Base-by-base conservation (phyloP, 2,888 invertebrate species). In the Noctua janthe region DNA sequence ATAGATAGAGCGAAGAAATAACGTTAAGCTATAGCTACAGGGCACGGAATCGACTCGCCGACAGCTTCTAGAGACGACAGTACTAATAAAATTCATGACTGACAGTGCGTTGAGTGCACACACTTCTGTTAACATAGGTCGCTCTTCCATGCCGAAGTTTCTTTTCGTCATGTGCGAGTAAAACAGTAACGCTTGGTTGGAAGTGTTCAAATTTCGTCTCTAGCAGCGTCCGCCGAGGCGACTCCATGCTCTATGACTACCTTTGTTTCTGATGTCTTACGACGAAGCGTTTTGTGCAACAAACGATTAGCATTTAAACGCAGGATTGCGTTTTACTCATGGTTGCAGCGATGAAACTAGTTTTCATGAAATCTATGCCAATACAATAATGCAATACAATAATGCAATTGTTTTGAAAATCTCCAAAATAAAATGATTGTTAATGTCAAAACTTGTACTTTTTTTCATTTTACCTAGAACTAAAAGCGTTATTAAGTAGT, bases 381-480 rank as follows among this genome's bases (percentile, higher is more conserved):
- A 35, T 71, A 59, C 29, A 29, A 29, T 29, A 1, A 10, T 62
- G 6, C 6, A 71, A 35, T 71, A 59, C 29, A 1, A 29, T 29
- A 1, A 10, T 62, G 6, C 6, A 56, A 62, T 15, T n/a, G 56
- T 11, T 20, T 39, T 2, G 2, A 17, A 49, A 39, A 51, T 79
- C 0, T 39, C 4, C 10, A 56, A 10, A 79, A 67, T 79, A 67
- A 79, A 72, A 17, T 0, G 17, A 4, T 6, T 71, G 2, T n/a
- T 23, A 54, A 54, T 29, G 29, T 17, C 1, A 64, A 2, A n/a
- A 1, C 8, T 35, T 64, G 64, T 72, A 20, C 20, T 54, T 17
- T 8, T 64, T 72, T 80, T 80, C 8, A 47, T 54, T 78, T 78
- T 54, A n/a, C 6, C 11, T 43, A 29, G 23, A 66, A 67, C 4